phyloP scores from a whole-genome alignment of 2,888 invertebrate species.

The Unio delphinus region DNA sequence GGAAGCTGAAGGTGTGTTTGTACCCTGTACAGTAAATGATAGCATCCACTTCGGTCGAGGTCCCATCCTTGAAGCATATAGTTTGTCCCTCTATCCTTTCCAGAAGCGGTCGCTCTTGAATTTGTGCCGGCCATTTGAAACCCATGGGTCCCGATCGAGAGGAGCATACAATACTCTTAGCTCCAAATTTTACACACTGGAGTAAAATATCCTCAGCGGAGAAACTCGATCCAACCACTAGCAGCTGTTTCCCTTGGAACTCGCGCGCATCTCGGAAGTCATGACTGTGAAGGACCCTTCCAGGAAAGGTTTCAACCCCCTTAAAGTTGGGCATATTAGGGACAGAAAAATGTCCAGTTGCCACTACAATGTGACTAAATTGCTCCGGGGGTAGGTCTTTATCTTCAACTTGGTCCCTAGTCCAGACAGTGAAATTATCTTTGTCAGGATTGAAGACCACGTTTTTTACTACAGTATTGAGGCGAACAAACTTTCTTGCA shows the following conservation, averaged over 20 bases:
- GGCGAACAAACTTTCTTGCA: slow-evolving; percentile 8
- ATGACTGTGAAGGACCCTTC: slow-evolving; percentile 24
- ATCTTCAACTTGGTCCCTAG: slow-evolving; percentile 8
- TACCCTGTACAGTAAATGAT: slow-evolving; percentile 2
- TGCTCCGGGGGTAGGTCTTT: slow-evolving; percentile 9
- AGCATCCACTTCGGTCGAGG: not conserved
- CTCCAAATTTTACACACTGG: slow-evolving; percentile 14
- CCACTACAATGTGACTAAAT: slow-evolving; percentile 27
- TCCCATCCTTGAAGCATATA: slow-evolving; percentile 5
- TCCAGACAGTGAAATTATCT: slow-evolving; percentile 22
- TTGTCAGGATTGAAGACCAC: slow-evolving; percentile 14
- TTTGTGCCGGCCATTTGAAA: slow-evolving; percentile 13
- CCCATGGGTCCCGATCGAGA: slow-evolving; percentile 26
- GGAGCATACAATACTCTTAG: slow-evolving; percentile 12
- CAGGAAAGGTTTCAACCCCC: slow-evolving; percentile 21
- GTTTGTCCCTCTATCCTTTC: slow-evolving; percentile 4
- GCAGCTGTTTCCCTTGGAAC: slow-evolving; percentile 7
- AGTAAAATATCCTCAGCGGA: slow-evolving; percentile 21
- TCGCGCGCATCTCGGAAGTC: slow-evolving; percentile 20
- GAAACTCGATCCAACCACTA: slow-evolving; percentile 17
- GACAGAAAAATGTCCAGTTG: slow-evolving; percentile 18
- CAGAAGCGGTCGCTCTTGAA: slow-evolving; percentile 12
- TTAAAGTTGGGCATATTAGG: slow-evolving; percentile 20
- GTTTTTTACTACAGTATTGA: slow-evolving; percentile 17
- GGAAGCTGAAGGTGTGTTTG: slow-evolving; percentile 10